phyloP scores from a whole-genome alignment of 2,113 vertebrate species.

The Laterallus jamaicensis region DNA sequence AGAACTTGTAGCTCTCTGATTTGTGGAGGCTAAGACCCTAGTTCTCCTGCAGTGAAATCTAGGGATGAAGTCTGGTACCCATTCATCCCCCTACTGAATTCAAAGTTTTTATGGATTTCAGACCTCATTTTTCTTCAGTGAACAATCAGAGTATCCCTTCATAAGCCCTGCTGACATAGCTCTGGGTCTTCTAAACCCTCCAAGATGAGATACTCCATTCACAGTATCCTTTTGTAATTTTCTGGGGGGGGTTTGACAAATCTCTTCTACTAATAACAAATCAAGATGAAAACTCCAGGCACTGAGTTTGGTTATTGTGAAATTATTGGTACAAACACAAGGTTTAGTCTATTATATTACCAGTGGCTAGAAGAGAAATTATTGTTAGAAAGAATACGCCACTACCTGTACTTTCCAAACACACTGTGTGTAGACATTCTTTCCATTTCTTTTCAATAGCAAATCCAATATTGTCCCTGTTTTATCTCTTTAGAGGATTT shows the following conservation, averaged over 20 bases:
- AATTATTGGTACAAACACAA: background rate
- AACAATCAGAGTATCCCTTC: background rate
- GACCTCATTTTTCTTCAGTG: background rate
- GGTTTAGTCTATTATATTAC: background rate
- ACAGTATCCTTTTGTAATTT: background rate
- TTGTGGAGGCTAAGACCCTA: background rate
- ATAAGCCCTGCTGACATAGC: background rate
- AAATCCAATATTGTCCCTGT: background rate
- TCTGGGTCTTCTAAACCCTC: background rate
- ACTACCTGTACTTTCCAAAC: background rate
- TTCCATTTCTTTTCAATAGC: background rate
- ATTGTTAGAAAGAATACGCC: background rate
- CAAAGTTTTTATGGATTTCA: background rate
- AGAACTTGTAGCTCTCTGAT: background rate
- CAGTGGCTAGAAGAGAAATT: background rate
- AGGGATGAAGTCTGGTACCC: background rate
- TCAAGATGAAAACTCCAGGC: background rate
- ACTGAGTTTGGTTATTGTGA: fast-evolving
- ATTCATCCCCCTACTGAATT: background rate
- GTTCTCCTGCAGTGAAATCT: background rate
- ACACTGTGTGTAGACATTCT: background rate
- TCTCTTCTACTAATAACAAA: background rate
- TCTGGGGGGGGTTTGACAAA: background rate
- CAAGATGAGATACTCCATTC: background rate
- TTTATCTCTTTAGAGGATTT: background rate